Evolutionary conservation across 2,113 vertebrate genomes (phyloP).

Genomic region (Callocephalon fimbriatum): DNA sequence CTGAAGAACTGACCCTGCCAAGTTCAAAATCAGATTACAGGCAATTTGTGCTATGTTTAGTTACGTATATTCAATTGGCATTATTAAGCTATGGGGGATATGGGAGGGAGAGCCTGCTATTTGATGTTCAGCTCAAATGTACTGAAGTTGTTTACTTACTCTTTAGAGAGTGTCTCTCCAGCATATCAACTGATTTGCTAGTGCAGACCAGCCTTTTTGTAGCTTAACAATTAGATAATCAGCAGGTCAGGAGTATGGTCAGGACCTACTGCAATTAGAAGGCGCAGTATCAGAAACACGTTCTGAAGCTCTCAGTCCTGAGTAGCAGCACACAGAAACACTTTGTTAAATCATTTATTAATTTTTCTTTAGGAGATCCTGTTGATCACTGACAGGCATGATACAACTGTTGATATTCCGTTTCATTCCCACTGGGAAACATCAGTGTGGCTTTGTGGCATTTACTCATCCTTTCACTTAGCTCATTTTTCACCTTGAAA

Average conservation of each 20-base stretch:
- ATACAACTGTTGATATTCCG: not conserved
- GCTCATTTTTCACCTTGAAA: not conserved
- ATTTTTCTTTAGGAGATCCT: not conserved
- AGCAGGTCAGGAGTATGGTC: not conserved
- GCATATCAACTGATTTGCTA: not conserved
- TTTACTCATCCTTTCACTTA: not conserved
- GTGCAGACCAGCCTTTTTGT: not conserved
- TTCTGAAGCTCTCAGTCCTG: not conserved
- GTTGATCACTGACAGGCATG: not conserved
- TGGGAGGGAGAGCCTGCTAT: accelerated
- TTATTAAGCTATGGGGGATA: not conserved
- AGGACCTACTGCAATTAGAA: not conserved
- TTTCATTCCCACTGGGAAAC: not conserved
- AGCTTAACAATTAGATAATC: not conserved
- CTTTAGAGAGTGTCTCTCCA: not conserved
- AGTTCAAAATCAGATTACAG: constrained; percentile 20
- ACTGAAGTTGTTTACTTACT: not conserved
- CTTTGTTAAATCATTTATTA: not conserved
- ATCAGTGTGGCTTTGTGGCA: not conserved
- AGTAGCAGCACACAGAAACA: not conserved
- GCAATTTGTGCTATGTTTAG: constrained; percentile 3
- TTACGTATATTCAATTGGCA: not conserved
- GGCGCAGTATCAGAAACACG: accelerated
- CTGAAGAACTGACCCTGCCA: not conserved
- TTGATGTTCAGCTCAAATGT: not conserved